These are phyloP conservation scores for Lepidothrix coronata DNA, from an alignment of 2,113 vertebrate genomes.

Conservation along the genomic window DNA sequence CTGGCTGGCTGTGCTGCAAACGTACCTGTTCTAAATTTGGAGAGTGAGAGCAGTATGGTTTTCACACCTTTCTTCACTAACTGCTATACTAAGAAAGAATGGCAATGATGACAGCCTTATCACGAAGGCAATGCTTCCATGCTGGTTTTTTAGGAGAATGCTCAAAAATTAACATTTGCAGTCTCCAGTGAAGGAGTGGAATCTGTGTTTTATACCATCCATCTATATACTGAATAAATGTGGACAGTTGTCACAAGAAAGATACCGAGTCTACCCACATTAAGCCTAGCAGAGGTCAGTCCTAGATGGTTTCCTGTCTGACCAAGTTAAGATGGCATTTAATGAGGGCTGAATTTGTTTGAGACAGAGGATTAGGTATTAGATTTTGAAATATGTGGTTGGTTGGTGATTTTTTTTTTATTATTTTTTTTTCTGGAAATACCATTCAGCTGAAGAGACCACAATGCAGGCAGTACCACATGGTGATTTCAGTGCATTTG, in stretches of 20 bases:
- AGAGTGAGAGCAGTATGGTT: background rate
- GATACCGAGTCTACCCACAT: background rate
- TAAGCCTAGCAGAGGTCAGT: background rate
- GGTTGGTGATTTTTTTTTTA: background rate
- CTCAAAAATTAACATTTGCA: background rate
- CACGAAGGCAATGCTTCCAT: background rate
- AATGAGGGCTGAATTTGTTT: background rate
- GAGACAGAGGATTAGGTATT: background rate
- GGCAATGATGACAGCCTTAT: background rate
- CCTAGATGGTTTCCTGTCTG: background rate
- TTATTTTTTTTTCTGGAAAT: background rate
- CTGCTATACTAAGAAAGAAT: background rate
- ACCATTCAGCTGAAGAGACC: background rate
- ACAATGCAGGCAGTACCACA: background rate
- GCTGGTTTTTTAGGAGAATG: background rate
- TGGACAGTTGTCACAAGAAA: background rate
- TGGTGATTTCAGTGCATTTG: background rate
- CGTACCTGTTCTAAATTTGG: conserved; percentile 3
- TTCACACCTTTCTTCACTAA: conserved; percentile 10
- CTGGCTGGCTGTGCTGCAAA: background rate
- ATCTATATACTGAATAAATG: background rate
- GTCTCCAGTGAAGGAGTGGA: background rate
- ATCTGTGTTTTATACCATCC: background rate
- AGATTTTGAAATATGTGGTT: background rate
- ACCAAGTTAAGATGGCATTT: background rate